A percentile compares a stretch with the other conserved stretches of the same genome.
These are phyloP conservation scores for Probosciger aterrimus DNA, from an alignment of 2,113 vertebrate species.

Conservation along the genomic window DNA sequence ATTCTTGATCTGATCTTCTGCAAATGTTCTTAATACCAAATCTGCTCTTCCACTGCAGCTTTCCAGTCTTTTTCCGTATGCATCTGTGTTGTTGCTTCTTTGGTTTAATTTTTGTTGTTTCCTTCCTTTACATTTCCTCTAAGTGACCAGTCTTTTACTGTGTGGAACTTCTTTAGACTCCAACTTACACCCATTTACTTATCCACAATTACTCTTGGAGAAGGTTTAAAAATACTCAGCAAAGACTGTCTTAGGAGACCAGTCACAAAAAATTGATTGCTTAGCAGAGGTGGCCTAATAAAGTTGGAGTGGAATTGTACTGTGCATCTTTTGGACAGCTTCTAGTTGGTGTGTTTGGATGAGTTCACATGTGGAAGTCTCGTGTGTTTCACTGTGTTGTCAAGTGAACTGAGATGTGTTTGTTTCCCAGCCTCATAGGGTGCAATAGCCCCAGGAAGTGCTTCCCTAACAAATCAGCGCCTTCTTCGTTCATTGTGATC, in stretches of 20 bases:
- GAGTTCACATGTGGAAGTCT: background rate
- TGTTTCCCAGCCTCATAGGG: conserved; percentile 37
- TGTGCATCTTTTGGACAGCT: background rate
- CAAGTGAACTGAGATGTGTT: conserved; percentile 38
- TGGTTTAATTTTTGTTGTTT: conserved; percentile 28
- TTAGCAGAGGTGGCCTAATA: conserved; percentile 32
- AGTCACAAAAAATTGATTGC: conserved; percentile 39
- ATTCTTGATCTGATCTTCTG: background rate
- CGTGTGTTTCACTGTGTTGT: background rate
- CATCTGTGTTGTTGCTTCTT: background rate
- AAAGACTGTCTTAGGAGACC: conserved; percentile 50
- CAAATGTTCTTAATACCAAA: background rate
- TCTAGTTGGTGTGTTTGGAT: background rate
- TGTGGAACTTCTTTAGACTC: conserved; percentile 10
- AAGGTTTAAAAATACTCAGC: conserved; percentile 38
- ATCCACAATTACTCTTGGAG: background rate
- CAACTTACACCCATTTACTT: conserved; percentile 15
- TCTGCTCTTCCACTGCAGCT: background rate
- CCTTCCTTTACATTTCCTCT: background rate
- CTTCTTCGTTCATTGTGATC: conserved; percentile 36
- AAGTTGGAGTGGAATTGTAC: conserved; percentile 26
- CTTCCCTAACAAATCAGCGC: background rate
- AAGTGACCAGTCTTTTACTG: conserved; percentile 1
- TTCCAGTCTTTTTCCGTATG: background rate
- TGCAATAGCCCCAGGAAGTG: background rate